These are phyloP conservation scores for Pomacea maculata DNA, from an alignment of 1,140 invertebrate genomes.

Conservation along the genomic window DNA sequence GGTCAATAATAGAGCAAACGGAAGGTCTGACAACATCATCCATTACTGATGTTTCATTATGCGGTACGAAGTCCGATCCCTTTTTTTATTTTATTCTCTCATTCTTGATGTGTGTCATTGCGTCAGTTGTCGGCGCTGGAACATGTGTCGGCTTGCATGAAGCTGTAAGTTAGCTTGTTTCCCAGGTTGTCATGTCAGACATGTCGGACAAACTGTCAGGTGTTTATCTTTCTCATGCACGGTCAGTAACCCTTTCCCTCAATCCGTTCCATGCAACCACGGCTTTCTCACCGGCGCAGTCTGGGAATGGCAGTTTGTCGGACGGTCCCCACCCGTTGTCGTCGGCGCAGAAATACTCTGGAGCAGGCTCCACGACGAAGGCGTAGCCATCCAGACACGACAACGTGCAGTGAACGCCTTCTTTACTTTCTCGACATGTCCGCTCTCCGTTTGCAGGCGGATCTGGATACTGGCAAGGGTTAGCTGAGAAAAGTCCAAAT, in stretches of 20 bases:
- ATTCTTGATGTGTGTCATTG: too few species aligned
- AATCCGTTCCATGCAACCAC: too few species aligned
- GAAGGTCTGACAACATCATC: too few species aligned
- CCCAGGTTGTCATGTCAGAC: too few species aligned
- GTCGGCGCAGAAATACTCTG: conserved; percentile 68
- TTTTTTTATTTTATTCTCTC: too few species aligned
- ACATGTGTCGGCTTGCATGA: too few species aligned
- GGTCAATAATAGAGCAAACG: too few species aligned
- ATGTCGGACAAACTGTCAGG: too few species aligned
- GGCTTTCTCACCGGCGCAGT: conserved; percentile 70
- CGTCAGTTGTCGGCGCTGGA: too few species aligned
- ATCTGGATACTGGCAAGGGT: conserved; percentile 70
- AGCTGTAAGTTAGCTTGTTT: too few species aligned
- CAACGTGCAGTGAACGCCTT: conserved; percentile 69
- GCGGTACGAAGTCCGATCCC: too few species aligned
- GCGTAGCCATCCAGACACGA: conserved; percentile 73
- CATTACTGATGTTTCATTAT: too few species aligned
- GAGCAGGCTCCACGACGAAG: conserved; percentile 68
- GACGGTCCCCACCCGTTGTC: conserved; percentile 65
- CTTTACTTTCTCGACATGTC: conserved; percentile 68
- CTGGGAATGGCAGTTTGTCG: conserved; percentile 68
- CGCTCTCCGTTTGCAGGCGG: conserved; percentile 70
- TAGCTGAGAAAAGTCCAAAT: conserved; percentile 58
- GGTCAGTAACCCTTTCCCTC: not conserved
- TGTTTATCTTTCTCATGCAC: not conserved